phyloP scores from a whole-genome alignment of 2,888 invertebrate species.

The Mimachlamys varia region DNA sequence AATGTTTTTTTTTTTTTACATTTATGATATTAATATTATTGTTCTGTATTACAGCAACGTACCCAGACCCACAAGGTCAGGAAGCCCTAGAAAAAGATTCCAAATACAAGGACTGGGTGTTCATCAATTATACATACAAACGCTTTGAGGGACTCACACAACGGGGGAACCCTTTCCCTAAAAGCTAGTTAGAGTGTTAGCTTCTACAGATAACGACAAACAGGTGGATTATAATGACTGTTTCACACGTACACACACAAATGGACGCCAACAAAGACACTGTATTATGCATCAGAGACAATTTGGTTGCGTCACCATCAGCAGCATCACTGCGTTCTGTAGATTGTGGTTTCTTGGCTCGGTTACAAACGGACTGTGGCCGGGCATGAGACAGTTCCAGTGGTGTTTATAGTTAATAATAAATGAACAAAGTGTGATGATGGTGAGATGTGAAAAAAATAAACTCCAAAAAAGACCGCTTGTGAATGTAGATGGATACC shows the following conservation, averaged over 20 bases:
- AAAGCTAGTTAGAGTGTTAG: neutral
- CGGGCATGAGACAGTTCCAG: neutral
- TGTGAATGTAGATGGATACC: neutral
- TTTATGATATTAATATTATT: too few species aligned
- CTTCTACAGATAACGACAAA: neutral
- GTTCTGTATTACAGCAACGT: constrained; percentile 56
- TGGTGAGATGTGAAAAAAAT: neutral
- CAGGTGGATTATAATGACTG: neutral
- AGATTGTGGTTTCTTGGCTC: too few species aligned
- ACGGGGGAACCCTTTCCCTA: constrained; percentile 84
- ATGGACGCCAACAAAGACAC: neutral
- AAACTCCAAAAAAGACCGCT: neutral
- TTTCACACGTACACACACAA: neutral
- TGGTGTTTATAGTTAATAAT: neutral
- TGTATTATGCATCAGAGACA: neutral
- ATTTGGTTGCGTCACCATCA: neutral
- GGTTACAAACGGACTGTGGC: too few species aligned
- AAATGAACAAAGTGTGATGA: neutral
- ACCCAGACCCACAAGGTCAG: constrained; percentile 47
- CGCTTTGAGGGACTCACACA: constrained; percentile 98
- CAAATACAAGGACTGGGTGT: constrained; percentile 96
- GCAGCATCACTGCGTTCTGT: neutral
- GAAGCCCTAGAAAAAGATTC: constrained; percentile 60
- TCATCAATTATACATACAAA: constrained; percentile 99
- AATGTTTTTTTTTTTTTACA: too few species aligned